Base-by-base conservation (phyloP, 2,888 invertebrate genomes). In the Hypolimnas misippus region DNA sequence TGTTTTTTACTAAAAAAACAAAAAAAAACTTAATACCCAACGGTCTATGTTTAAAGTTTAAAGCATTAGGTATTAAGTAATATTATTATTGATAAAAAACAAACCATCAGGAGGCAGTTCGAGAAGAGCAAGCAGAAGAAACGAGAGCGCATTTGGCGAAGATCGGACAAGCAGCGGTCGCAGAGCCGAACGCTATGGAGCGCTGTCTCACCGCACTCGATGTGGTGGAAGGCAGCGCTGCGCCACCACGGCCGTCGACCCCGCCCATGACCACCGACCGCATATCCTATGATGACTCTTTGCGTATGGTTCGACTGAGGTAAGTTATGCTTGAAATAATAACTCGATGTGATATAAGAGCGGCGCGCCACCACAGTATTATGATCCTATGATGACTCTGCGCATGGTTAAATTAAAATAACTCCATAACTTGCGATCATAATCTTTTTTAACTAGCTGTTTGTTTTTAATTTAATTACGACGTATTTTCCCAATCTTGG, bases 141-240 rank as follows among this genome's bases (percentile, higher is more conserved):
- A 78, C 73, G 0, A 79, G 84, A n/a, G 81, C 83, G 0, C 81
- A 88, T 66, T 74, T 92, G 5, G 81, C 81, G 1, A 84, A 82
- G 78, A 89, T 91, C 59, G 92, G 92, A 0, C 79, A 81, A 40
- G 84, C 82, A 2, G 90, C 90, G 0, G 87, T 89, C 44, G 87
- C 86, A 0, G 79, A 87, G 63, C 89, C 89, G 2, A 83, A 74
- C 64, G 82, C 80, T 0, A 89, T 91, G 89, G 82, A 91, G 77
- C 77, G 79, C 1, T 92, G 92, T 62, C 81, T 92, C 40, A 63
- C 80, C 0, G 87, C 87, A 1, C 77, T 92, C n/a, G 77, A 89
- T 70, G 92, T 92, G 66, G 85, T 83, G 21, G 91, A 91, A 65
- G 91, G 89, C 40, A 84, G 83, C 56, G 81, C 86, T 1, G 59